Evolutionary conservation across 2,797 vertebrate species (phyloP).

Genomic region (Atherinosoma microstoma): DNA sequence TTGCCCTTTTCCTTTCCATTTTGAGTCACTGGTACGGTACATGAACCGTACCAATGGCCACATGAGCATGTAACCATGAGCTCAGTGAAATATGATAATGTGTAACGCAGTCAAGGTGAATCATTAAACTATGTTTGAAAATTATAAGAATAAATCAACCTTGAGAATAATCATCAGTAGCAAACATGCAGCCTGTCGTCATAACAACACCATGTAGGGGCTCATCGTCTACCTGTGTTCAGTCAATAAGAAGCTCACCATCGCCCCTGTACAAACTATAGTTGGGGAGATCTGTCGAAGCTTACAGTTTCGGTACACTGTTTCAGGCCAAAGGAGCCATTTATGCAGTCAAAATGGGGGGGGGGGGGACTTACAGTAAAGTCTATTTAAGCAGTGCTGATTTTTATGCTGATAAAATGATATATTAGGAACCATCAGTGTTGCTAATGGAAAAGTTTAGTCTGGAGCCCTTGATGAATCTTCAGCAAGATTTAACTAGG

Average conservation of each 20-base stretch:
- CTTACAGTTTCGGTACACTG: too few species aligned
- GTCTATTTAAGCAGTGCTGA: neutral
- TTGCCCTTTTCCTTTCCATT: neutral
- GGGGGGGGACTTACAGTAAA: neutral
- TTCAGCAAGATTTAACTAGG: neutral
- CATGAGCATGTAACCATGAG: neutral
- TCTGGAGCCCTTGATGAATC: neutral
- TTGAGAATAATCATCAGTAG: neutral
- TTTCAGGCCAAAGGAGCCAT: neutral
- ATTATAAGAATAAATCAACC: neutral
- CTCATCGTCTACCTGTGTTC: neutral
- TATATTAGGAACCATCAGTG: neutral
- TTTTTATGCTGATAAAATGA: neutral
- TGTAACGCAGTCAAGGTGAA: neutral
- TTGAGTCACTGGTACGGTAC: neutral
- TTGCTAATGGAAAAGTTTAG: neutral
- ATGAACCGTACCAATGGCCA: neutral
- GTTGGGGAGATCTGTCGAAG: too few species aligned
- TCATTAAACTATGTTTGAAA: neutral
- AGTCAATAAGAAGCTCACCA: neutral
- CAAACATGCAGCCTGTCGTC: neutral
- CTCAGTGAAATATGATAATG: neutral
- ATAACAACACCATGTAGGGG: neutral
- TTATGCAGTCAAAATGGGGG: neutral
- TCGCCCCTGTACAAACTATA: too few species aligned